These are phyloP conservation scores for Lordiphosa fenestrarum DNA, from an alignment of 2,888 invertebrate genomes.

Conservation along the genomic window DNA sequence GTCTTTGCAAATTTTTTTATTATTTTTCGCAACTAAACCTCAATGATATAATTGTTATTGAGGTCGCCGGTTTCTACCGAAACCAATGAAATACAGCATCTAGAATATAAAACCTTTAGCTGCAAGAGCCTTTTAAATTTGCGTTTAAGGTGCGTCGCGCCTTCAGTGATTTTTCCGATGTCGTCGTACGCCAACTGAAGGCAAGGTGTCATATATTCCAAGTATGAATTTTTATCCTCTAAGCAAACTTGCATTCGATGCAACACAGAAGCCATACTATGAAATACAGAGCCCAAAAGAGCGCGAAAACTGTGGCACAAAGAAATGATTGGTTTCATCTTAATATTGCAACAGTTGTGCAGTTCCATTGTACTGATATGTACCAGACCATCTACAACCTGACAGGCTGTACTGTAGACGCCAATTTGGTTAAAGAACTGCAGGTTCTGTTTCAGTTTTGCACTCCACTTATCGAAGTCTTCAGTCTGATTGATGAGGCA, in stretches of 20 bases:
- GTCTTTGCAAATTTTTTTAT: no score
- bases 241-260: slow-evolving; percentile 65
- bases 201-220: slow-evolving; percentile 59
- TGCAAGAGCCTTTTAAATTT: slow-evolving; percentile 55
- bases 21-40: not conserved
- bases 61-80: slow-evolving; percentile 45
- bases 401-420: slow-evolving; percentile 53
- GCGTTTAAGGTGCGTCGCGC: slow-evolving; percentile 45
- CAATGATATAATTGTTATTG: slow-evolving; percentile 15
- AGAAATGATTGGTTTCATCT: slow-evolving; percentile 63
- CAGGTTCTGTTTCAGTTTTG: slow-evolving; percentile 50
- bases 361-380: slow-evolving; percentile 52
- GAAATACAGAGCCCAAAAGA: slow-evolving; percentile 54
- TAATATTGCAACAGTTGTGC: slow-evolving; percentile 69
- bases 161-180: slow-evolving; percentile 46
- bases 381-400: slow-evolving; percentile 62
- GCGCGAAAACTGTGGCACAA: slow-evolving; percentile 58
- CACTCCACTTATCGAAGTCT: slow-evolving; percentile 58
- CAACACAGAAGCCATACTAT: slow-evolving; percentile 55
- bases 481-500: slow-evolving; percentile 61
- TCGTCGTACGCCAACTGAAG: slow-evolving; percentile 53
- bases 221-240: slow-evolving; percentile 57
- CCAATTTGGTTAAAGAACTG: slow-evolving; percentile 50
- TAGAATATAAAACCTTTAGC: slow-evolving; percentile 64
- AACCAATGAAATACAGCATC: slow-evolving; percentile 68